phyloP scores from a whole-genome alignment of 2,888 invertebrate genomes.

The Sinotaia quadrata region DNA sequence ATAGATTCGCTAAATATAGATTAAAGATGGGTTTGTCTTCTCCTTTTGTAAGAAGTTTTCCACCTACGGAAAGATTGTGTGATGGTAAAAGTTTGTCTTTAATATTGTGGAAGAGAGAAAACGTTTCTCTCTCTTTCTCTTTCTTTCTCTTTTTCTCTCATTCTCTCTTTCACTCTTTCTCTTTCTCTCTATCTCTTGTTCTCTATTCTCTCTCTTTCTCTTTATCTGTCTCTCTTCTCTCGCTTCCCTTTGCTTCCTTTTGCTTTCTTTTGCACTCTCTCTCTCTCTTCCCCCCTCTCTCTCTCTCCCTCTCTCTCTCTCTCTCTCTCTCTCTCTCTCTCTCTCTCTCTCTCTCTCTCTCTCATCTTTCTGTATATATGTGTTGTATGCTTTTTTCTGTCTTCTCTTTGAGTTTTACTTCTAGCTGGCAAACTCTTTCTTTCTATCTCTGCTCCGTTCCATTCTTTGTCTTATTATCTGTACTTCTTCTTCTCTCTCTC shows the following conservation, averaged over 20 bases:
- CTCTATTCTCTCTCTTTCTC: background rate
- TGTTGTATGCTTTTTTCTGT: background rate
- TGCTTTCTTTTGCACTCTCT: background rate
- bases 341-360: background rate
- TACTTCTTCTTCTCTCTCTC: no score
- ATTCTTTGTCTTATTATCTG: no score
- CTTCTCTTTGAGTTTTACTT: no score
- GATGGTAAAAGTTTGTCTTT: no score
- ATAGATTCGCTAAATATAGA: no score
- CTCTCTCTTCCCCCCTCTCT: background rate
- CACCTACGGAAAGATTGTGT: no score
- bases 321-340: constrained; percentile 8
- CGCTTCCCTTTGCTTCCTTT: background rate
- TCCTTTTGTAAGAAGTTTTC: no score
- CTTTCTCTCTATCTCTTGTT: background rate
- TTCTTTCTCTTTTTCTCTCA: background rate
- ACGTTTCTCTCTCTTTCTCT: background rate
- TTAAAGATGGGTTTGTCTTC: no score
- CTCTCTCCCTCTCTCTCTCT: background rate
- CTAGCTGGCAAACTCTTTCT: background rate
- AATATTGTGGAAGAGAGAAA: no score
- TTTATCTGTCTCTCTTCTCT: background rate
- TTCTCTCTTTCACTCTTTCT: background rate
- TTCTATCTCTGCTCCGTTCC: no score
- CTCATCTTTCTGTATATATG: background rate